A percentile compares a stretch with the other conserved stretches of the same genome.
These are phyloP conservation scores for Zaprionus tsacasi DNA, from an alignment of 1,140 invertebrate species.

Conservation along the genomic window DNA sequence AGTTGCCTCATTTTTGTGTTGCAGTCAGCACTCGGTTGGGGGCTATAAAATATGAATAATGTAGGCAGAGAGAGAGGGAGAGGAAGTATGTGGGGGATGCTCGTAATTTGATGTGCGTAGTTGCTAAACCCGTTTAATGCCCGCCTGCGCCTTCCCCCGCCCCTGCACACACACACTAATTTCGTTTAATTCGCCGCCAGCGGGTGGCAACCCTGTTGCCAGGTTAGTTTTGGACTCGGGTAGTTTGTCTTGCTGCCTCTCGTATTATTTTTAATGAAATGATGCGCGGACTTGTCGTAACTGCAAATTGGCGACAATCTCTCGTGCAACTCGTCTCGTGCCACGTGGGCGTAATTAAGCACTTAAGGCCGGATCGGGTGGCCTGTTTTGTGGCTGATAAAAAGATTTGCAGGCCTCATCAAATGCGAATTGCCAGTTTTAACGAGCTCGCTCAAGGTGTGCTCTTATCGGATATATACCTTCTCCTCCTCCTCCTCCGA, in stretches of 20 bases:
- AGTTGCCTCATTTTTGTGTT: slow-evolving; percentile 63
- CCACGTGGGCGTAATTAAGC: slow-evolving; percentile 72
- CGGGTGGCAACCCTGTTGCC: slow-evolving; percentile 30
- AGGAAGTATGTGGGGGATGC: not conserved
- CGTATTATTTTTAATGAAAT: slow-evolving; percentile 75
- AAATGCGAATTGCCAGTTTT: slow-evolving; percentile 41
- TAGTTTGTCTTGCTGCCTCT: slow-evolving; percentile 28
- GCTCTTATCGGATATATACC: not conserved
- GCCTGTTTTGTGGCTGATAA: slow-evolving; percentile 58
- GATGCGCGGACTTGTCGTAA: slow-evolving; percentile 50
- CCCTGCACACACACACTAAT: slow-evolving; percentile 50
- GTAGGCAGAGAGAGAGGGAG: slow-evolving; percentile 19
- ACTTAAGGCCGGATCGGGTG: slow-evolving; percentile 21
- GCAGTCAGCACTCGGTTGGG: slow-evolving; percentile 51
- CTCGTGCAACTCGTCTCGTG: slow-evolving; percentile 50
- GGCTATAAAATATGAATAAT: slow-evolving; percentile 79
- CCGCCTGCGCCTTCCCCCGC: not conserved
- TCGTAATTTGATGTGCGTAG: slow-evolving; percentile 67
- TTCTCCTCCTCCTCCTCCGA: not conserved
- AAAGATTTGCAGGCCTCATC: slow-evolving; percentile 64
- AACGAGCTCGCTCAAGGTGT: not conserved
- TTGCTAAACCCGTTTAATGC: slow-evolving; percentile 75
- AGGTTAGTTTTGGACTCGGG: slow-evolving; percentile 11
- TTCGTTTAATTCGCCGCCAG: slow-evolving; percentile 71
- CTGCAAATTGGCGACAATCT: slow-evolving; percentile 71